Conservation (phyloP, 2,113 vertebrate genomes). For the Chascanopsetta lugubris region DNA sequence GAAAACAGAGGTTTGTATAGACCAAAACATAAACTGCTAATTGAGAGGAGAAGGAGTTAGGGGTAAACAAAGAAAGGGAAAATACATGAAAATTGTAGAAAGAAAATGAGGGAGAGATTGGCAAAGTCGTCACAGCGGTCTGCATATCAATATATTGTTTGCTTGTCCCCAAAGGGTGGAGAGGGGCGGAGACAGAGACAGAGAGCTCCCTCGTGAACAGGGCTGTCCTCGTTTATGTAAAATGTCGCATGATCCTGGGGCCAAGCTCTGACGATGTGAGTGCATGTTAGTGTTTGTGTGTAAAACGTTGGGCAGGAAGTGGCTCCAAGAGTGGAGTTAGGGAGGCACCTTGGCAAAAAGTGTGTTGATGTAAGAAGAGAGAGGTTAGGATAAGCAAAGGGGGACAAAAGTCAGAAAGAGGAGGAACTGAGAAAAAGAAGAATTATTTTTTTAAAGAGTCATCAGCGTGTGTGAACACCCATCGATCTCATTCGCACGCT, state of each 20-base stretch:
- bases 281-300: neutral
- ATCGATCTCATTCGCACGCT: neutral
- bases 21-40: neutral
- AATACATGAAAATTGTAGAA: neutral
- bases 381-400: constrained; percentile 6
- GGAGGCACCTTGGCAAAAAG: constrained; percentile 29
- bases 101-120: neutral
- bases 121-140: no score
- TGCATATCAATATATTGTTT: constrained; percentile 8
- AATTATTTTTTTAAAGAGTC: neutral
- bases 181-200: neutral
- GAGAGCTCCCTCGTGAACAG: constrained; percentile 10
- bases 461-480: neutral
- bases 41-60: neutral
- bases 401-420: neutral
- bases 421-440: neutral
- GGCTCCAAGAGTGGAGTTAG: constrained; percentile 6
- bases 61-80: neutral
- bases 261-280: neutral
- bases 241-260: constrained; percentile 23
- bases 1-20: neutral
- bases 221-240: constrained; percentile 21
- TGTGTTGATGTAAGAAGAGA: constrained; percentile 16
- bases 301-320: constrained; percentile 5
- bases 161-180: neutral